Evolutionary conservation across 30 jellyfish, hydroid and myxozoan genomes (phyloP).

Genomic region (Pseudorhiza aurosa): DNA sequence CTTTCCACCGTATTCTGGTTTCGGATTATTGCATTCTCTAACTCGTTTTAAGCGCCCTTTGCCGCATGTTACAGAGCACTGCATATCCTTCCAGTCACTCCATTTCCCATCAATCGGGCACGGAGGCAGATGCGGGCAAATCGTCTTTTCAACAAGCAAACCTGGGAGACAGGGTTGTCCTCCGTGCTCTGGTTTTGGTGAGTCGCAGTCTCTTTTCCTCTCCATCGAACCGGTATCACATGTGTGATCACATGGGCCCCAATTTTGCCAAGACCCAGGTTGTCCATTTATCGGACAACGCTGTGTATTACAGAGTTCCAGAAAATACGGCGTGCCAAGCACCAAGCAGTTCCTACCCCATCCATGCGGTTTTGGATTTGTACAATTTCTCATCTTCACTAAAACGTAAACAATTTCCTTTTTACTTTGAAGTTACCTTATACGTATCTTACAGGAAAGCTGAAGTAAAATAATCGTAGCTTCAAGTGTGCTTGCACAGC

Average conservation of each 20-base stretch:
- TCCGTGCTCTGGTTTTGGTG: conserved; percentile 48
- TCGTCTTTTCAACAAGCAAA: background rate
- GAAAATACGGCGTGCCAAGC: conserved; percentile 33
- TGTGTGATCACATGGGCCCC: conserved; percentile 56
- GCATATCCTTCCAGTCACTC: conserved; percentile 18
- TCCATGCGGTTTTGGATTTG: conserved; percentile 49
- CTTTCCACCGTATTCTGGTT: conserved; percentile 59
- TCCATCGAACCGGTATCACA: conserved; percentile 33
- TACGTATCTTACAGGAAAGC: too few relatives aligned
- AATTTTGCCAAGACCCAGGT: conserved; percentile 51
- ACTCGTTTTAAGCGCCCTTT: conserved; percentile 29
- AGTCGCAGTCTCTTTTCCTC: conserved; percentile 38
- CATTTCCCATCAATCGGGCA: conserved; percentile 47
- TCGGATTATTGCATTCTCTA: conserved; percentile 51
- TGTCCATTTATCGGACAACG: conserved; percentile 46
- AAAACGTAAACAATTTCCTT: too few relatives aligned
- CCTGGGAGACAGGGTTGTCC: conserved; percentile 12
- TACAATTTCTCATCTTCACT: conserved; percentile 46
- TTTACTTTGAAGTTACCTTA: too few relatives aligned
- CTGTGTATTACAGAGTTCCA: background rate
- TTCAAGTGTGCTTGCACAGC: too few relatives aligned
- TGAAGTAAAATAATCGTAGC: too few relatives aligned
- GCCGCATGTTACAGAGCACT: conserved; percentile 64
- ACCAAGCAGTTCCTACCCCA: conserved; percentile 23
- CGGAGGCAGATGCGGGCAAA: conserved; percentile 10